Evolutionary conservation across 2,888 invertebrate genomes (phyloP), one percentile per base, ranked within the genome.

Genomic region (Ichneumoninae sp.): DNA sequence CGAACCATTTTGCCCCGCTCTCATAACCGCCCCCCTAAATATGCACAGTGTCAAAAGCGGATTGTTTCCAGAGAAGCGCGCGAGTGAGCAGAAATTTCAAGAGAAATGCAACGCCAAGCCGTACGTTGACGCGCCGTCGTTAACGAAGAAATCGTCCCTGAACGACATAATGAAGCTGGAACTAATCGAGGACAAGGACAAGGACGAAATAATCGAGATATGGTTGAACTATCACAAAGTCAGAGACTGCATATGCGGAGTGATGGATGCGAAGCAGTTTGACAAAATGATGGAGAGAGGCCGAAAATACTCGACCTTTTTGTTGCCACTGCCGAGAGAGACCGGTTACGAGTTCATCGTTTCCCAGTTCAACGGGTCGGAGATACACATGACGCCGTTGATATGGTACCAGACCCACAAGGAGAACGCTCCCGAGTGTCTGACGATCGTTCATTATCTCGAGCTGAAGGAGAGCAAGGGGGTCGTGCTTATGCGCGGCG

Each of bases 301-400:
- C 85, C 94, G 94, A 85, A 91, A 95, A 79, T 95, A 95, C 92
- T 96, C 97, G 0, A 95, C 96, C 40, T 98, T 98, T 93, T 89
- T 98, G 81, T 95, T 98, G 86, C 97, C 98, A 0, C 92, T 98
- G 86, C 98, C 98, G 0, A 95, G 98, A 73, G 95, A 96, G 26
- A 96, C 97, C 89, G 98, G 98, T 13, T 98, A 97, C 91, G 98
- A 98, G 93, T 98, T 98, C 92, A 96, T 98, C 76, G 95, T 98
- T 94, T 94, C 96, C 74, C 98, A 98, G 92, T 97, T 96, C 92
- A 94, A 95, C 57, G 95, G 95, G 2, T 96, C 97, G 87, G 95
- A 96, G 68, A 95, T 97, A 26, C 98, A 98, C 92, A 97, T 98
- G 92, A 98, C 98, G 1, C 97, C 98, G 0, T 94, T 98, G 8